Evolutionary conservation across 2,113 vertebrate genomes (phyloP), one percentile per base, ranked within the genome.

Genomic region (Nannobrachium achirus): DNA sequence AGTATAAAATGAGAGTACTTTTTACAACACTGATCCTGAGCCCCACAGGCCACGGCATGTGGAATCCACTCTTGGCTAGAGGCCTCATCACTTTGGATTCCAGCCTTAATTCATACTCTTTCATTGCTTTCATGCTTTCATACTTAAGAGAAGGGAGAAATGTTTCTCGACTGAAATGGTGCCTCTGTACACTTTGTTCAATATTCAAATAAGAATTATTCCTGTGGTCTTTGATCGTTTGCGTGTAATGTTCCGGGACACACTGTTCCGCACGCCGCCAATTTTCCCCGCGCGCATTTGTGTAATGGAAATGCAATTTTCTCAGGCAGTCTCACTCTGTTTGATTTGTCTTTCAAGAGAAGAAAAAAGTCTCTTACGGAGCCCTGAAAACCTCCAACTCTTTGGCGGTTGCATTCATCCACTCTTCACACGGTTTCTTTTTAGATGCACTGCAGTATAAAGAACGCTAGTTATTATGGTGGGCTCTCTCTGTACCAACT

Each of bases 191-290:
- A 77, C 61, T 39, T 15, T 38, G 8, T 44, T 70, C 66, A 13
- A 39, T 64, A 71, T 71, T 78, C 62, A 65, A 70, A 76, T 56
- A 56, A 39, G n/a, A 59, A 52, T 39, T 40, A 49, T 63, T 76
- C 63, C 65, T 74, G 66, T 44, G 55, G 70, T 52, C 76, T 84
- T 82, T 82, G 64, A 81, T 82, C 66, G 61, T 76, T 77, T 76
- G 61, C 10, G 48, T 66, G 56, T 74, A 75, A 80, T 81, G 75
- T 81, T 83, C 63, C 55, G 16, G 69, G 4, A 79, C 71, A 72
- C 70, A 73, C 60, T 76, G 79, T 84, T 58, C 78, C 59, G 66
- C 52, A 9, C 16, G 56, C 69, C 78, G 83, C 76, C 69, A 76
- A 80, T 79, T 78, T 83, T 79, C 64, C 64, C 60, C 15, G 33